A percentile compares a stretch with the other conserved stretches of the same genome.
Conservation (phyloP, 2,797 vertebrate genomes). For the Tragopan temminckii region DNA sequence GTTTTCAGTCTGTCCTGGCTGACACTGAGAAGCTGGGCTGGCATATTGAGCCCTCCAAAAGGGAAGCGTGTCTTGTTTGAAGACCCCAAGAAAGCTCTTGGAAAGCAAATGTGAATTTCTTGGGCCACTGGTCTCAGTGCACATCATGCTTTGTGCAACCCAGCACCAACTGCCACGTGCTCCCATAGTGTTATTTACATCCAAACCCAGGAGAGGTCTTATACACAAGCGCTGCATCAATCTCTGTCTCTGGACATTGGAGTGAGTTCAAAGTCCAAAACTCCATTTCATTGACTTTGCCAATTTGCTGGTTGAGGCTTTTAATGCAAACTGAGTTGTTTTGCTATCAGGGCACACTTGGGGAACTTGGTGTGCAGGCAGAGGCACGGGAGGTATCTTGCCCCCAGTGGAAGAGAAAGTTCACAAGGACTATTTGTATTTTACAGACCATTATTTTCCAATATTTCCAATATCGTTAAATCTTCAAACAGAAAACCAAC, state of each 20-base stretch:
- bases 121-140: not conserved
- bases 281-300: not conserved
- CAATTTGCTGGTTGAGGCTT: not conserved
- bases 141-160: not conserved
- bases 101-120: not conserved
- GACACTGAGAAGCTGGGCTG: not conserved
- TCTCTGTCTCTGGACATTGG: rapidly evolving
- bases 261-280: not conserved
- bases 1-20: not conserved
- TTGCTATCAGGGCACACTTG: not conserved
- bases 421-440: not conserved
- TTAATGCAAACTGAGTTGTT: not conserved
- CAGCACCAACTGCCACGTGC: rapidly evolving
- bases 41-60: not conserved
- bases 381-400: not conserved
- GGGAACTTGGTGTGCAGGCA: not conserved
- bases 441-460: not conserved
- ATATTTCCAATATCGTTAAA: not conserved
- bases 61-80: not conserved
- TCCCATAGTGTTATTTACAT: not conserved
- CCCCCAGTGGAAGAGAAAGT: not conserved
- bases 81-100: not conserved
- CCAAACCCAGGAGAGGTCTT: not conserved
- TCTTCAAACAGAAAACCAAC: not conserved
- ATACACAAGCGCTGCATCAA: rapidly evolving